These are phyloP conservation scores for Tetranychus truncatus DNA, from an alignment of 2,888 invertebrate species.

Conservation along the genomic window DNA sequence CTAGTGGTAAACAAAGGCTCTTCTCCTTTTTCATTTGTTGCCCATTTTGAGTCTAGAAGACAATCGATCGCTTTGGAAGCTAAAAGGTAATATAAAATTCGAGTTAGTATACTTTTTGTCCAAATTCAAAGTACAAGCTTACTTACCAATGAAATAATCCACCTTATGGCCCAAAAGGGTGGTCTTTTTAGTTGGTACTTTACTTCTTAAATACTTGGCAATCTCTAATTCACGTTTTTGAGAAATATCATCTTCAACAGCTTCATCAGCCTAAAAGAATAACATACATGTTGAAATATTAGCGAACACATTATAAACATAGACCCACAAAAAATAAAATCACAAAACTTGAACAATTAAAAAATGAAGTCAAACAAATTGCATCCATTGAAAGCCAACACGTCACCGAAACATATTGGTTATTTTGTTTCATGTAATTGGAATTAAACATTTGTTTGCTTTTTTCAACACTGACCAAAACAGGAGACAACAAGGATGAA, in stretches of 20 bases:
- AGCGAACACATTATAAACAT: not conserved
- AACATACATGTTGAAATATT: not conserved
- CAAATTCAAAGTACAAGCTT: not conserved
- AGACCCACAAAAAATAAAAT: not conserved
- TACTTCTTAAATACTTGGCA: slow-evolving; percentile 81
- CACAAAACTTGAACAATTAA: not conserved
- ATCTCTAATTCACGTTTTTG: slow-evolving; percentile 75
- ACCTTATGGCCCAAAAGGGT: slow-evolving; percentile 91
- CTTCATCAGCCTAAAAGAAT: not conserved
- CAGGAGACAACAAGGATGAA: not conserved
- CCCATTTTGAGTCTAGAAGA: slow-evolving; percentile 75
- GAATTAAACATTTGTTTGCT: not conserved
- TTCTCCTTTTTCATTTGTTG: slow-evolving; percentile 36
- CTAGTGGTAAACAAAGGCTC: slow-evolving; percentile 60
- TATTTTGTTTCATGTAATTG: too few relatives aligned
- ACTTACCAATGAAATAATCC: slow-evolving; percentile 74
- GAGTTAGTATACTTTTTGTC: slow-evolving; percentile 2
- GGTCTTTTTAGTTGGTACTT: slow-evolving; percentile 81
- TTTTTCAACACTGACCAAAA: not conserved
- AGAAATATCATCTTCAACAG: slow-evolving; percentile 21
- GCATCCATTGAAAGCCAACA: too few relatives aligned
- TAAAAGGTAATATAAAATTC: slow-evolving; percentile 27
- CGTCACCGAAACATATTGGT: too few relatives aligned
- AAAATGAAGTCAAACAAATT: too few relatives aligned
- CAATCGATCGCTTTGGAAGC: slow-evolving; percentile 68